Evolutionary conservation across 2,797 vertebrate species (phyloP), one percentile per base, ranked within the genome.

Genomic region (Halcyon smyrnensis): DNA sequence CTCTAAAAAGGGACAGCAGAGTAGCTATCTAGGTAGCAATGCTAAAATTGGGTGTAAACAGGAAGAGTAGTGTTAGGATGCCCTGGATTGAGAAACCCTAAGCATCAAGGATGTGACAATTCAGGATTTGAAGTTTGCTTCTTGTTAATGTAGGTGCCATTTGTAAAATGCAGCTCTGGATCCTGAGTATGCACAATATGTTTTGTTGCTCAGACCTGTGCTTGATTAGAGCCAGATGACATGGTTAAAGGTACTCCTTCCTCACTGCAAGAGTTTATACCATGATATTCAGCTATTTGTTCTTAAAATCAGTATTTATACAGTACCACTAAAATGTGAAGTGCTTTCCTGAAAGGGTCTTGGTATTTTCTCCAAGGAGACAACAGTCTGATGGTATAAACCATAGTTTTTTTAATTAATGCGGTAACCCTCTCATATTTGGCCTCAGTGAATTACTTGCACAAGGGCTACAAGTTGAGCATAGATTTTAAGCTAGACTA

Each of bases 261-360:
- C 6, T 82, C 23, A 37, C 18, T 46, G 17, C 12, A 69, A 60
- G 60, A 74, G 7, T 57, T 75, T 51, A 34, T 73, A 81, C 46
- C 1, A 0, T 21, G 9, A 43, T 64, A 39, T 30, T 59, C 24
- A 46, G 34, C 39, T 92, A 46, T 23, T 53, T n/a, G 60, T 68
- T 89, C 69, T 81, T 71, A 53, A 95, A 74, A 71, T 65, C 23
- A 15, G 62, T 90, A 84, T 92, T 92, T 80, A 57, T 28, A 75
- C 11, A 62, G 34, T 59, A 27, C 34, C 27, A 51, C 43, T 80
- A 41, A 73, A 56, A 78, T 27, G 18, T 68, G 56, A 57, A 45
- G 48, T 19, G 17, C 45, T 94, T 93, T 76, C 37, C 27, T 36
- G 39, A 60, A 78, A 51, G 9, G 65, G 15, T 57, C 36, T n/a